Evolutionary conservation across 2,888 invertebrate species (phyloP), one percentile per base, ranked within the genome.

Genomic region (Priapulus caudatus): DNA sequence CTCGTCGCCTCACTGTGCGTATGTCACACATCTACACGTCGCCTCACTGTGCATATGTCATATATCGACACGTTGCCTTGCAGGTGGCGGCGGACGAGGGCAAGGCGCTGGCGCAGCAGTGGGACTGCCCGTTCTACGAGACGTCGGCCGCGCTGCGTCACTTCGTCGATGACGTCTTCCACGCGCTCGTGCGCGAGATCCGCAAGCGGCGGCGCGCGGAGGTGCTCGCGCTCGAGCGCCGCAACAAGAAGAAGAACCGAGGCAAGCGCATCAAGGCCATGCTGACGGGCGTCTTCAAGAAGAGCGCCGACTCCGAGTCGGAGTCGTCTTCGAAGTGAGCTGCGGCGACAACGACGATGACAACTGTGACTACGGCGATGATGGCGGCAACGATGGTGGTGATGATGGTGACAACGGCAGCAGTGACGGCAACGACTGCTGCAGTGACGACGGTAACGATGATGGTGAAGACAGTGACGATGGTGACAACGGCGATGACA

Each of bases 111-210:
- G 88, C 89, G 1, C 79, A 81, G 52, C 86, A 88, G 67, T 79
- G 89, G 53, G 87, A 86, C 1, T 89, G 89, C 69, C 88, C 88
- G 10, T 90, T 90, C 73, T 89, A 84, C 66, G 90, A 90, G 73
- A 90, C 89, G 3, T 89, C 89, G 1, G 89, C 90, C 2, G 88
- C 88, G 22, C 74, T 87, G 54, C 77, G 90, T 20, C 86, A 86
- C 63, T 88, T 84, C 67, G 87, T 90, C 20, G 90, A 90, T 65
- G 90, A 90, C 67, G 85, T 86, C 20, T 90, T 90, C 73, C 86
- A 89, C 66, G 86, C 85, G n/a, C 76, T 90, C 50, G 84, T 90
- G 15, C 76, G 88, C 53, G 88, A 89, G 70, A 88, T 90, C 63
- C 77, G 90, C 54, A 65, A 57, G 15, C 63, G 61, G 50, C 64